These are phyloP conservation scores for Galaxias olidus DNA, from an alignment of 2,797 vertebrate genomes.

Conservation along the genomic window DNA sequence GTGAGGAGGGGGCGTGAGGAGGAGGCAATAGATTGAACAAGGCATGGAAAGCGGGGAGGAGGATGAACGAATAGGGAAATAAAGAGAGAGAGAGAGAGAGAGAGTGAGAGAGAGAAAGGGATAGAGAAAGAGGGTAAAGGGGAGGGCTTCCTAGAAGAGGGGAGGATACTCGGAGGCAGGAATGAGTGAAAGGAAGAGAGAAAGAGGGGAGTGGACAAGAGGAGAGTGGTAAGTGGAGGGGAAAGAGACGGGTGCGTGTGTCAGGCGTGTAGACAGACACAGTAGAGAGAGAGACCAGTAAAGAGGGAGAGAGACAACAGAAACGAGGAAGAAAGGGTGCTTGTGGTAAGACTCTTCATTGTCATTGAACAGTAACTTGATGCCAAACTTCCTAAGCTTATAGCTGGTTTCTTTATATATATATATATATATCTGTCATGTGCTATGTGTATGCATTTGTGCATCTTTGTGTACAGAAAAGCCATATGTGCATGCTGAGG, in stretches of 20 bases:
- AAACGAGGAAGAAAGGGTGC: slow-evolving; percentile 27
- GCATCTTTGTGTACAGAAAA: background rate
- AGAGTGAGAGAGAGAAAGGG: slow-evolving; percentile 4
- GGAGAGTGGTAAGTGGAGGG: slow-evolving; percentile 43
- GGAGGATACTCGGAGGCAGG: slow-evolving; percentile 39
- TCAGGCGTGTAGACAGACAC: slow-evolving; percentile 42
- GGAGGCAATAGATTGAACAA: background rate
- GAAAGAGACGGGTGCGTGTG: slow-evolving; percentile 51
- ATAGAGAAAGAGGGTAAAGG: slow-evolving; percentile 9
- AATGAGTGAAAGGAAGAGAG: slow-evolving; percentile 26
- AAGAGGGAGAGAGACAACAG: slow-evolving; percentile 33
- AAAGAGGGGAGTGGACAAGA: slow-evolving; percentile 4
- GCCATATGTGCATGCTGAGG: background rate
- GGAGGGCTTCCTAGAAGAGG: slow-evolving; percentile 38
- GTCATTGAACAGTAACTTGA: slow-evolving; percentile 13
- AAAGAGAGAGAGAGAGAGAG: background rate
- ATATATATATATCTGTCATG: background rate
- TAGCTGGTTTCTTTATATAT: background rate
- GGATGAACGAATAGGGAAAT: background rate
- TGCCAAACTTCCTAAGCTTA: background rate
- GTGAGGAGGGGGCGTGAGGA: background rate
- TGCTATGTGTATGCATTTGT: background rate
- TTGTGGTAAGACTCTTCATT: slow-evolving; percentile 62
- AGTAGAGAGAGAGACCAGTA: slow-evolving; percentile 36
- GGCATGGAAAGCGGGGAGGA: slow-evolving; percentile 12